Evolutionary conservation across 2,888 invertebrate genomes (phyloP).

Genomic region (Bombylius discolor): DNA sequence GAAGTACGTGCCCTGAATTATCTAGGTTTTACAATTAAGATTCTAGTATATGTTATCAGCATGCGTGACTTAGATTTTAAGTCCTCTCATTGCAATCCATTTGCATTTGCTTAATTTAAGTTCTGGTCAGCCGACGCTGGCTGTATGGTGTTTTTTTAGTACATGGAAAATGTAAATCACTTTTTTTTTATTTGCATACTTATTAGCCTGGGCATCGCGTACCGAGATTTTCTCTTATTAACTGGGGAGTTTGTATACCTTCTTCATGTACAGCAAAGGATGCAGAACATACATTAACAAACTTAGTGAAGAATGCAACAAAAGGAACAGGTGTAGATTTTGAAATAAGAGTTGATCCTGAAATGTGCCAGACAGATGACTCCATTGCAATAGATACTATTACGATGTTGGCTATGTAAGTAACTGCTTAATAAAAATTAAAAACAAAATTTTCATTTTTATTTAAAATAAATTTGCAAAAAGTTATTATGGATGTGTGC

Average conservation of each 20-base stretch:
- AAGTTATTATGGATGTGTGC: too few relatives aligned
- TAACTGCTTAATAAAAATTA: constrained; percentile 8
- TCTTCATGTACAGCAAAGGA: constrained; percentile 45
- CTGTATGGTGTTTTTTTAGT: not conserved
- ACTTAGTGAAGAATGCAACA: constrained; percentile 39
- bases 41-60: too few relatives aligned
- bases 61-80: too few relatives aligned
- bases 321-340: constrained; percentile 43
- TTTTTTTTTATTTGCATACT: constrained; percentile 5
- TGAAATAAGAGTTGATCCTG: constrained; percentile 43
- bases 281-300: constrained; percentile 43
- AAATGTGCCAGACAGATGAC: constrained; percentile 46
- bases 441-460: constrained; percentile 4
- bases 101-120: too few relatives aligned
- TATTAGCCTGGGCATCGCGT: constrained; percentile 56
- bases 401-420: constrained; percentile 41
- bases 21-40: too few relatives aligned
- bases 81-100: too few relatives aligned
- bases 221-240: constrained; percentile 50
- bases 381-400: constrained; percentile 33
- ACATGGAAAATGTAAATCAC: not conserved
- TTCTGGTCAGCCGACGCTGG: too few relatives aligned
- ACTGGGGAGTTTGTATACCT: constrained; percentile 58
- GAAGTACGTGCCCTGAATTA: too few relatives aligned
- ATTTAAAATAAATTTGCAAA: not conserved